phyloP scores from a whole-genome alignment of 2,113 vertebrate genomes.

The Herpetotheres cachinnans region DNA sequence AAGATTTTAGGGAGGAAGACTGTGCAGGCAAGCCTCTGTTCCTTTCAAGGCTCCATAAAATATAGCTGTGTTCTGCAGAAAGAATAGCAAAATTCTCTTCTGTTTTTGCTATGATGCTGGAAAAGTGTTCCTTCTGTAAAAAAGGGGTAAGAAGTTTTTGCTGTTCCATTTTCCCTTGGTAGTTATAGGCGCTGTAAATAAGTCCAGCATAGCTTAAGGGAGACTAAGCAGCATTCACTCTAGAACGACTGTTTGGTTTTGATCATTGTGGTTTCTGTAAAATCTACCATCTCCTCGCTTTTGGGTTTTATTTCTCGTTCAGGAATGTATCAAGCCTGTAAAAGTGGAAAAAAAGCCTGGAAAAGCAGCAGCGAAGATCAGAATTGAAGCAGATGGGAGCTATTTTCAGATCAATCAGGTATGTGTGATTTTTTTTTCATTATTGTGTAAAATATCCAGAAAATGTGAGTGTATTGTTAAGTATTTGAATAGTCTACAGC shows the following conservation, averaged over 20 bases:
- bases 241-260: not conserved
- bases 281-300: not conserved
- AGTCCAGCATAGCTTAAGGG: not conserved
- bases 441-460: not conserved
- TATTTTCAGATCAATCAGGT: conserved; percentile 90
- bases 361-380: conserved; percentile 85
- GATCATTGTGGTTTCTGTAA: not conserved
- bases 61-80: not conserved
- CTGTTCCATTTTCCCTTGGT: fast-evolving
- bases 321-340: conserved; percentile 94
- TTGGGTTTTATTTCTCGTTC: not conserved
- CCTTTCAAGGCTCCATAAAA: not conserved
- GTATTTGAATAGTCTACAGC: not conserved
- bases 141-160: not conserved
- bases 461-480: not conserved
- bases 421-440: not conserved
- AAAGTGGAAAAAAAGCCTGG: conserved; percentile 85
- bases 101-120: not conserved
- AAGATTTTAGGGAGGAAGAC: not conserved
- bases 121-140: not conserved
- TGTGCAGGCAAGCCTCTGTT: not conserved
- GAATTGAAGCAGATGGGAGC: conserved; percentile 90
- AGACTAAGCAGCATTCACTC: no score
- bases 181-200: not conserved
- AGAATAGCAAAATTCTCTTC: not conserved